Conservation (phyloP, 1,140 invertebrate genomes). For the Brachionus asplanchnoidis region DNA sequence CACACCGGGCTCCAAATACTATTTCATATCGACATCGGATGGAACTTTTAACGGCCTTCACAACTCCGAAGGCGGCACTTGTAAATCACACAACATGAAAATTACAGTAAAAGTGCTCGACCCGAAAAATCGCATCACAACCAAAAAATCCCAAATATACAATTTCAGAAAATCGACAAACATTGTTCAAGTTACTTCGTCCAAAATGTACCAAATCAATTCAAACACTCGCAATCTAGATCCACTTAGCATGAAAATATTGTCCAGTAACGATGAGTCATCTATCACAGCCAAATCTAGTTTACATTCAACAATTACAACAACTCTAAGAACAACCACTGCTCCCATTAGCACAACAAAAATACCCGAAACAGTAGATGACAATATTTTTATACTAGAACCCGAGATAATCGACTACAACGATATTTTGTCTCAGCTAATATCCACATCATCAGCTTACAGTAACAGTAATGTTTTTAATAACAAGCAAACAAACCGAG, state of each 20-base stretch:
- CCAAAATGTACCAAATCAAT: not conserved
- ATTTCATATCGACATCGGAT: slow-evolving; percentile 29
- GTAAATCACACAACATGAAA: slow-evolving; percentile 20
- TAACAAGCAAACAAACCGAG: not conserved
- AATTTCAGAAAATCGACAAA: slow-evolving; percentile 8
- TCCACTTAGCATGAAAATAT: not conserved
- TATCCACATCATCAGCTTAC: slow-evolving; percentile 1
- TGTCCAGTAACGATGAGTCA: not conserved
- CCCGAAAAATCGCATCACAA: not conserved
- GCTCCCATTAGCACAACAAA: no score
- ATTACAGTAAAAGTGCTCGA: not conserved
- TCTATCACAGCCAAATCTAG: not conserved
- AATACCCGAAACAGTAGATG: not conserved
- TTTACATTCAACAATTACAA: not conserved
- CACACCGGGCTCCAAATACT: slow-evolving; percentile 15
- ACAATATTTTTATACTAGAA: slow-evolving; percentile 23
- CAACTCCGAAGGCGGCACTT: slow-evolving; percentile 6
- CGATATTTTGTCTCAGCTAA: slow-evolving; percentile 20
- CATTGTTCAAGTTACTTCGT: not conserved
- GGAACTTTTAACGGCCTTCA: not conserved
- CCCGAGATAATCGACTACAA: slow-evolving; percentile 18
- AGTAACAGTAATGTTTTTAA: slow-evolving; percentile 14
- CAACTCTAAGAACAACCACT: not conserved
- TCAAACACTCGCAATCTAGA: not conserved
- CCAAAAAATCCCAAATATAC: not conserved